A percentile compares a stretch with the other conserved stretches of the same genome.
Evolutionary conservation across 2,797 vertebrate species (phyloP).

Genomic region (Siniperca scherzeri): DNA sequence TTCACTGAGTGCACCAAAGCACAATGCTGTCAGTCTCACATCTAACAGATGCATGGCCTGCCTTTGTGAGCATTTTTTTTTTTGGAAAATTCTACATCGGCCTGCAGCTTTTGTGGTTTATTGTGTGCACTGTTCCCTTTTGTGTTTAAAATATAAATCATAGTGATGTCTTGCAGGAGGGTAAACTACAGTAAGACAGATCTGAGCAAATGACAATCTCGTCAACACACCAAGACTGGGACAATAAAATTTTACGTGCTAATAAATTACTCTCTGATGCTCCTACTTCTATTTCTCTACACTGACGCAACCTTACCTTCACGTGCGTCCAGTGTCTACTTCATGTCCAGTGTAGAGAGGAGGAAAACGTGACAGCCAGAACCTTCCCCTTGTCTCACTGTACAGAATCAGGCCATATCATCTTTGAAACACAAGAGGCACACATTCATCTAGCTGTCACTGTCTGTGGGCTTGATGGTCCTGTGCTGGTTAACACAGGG

Average conservation of each 20-base stretch:
- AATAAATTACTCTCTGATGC: constrained; percentile 35
- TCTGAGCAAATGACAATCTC: constrained; percentile 6
- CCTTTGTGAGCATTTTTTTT: constrained; percentile 21
- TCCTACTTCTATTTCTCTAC: constrained; percentile 1
- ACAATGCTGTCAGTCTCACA: constrained; percentile 67
- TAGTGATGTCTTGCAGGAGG: constrained; percentile 6
- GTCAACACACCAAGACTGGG: not conserved
- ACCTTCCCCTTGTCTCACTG: not conserved
- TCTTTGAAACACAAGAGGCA: constrained; percentile 17
- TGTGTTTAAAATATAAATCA: constrained; percentile 44
- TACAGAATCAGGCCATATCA: not conserved
- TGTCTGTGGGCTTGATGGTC: too few relatives aligned
- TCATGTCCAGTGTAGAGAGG: not conserved
- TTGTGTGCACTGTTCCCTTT: constrained; percentile 22
- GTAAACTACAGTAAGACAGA: not conserved
- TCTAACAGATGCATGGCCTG: constrained; percentile 49
- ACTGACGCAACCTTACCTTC: constrained; percentile 10
- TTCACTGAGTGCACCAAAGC: constrained; percentile 65
- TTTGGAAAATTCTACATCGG: constrained; percentile 1
- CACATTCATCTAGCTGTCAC: not conserved
- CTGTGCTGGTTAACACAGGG: not conserved
- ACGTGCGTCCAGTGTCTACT: not conserved
- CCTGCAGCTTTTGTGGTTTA: constrained; percentile 33
- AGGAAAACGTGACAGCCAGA: constrained; percentile 5
- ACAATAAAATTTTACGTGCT: constrained; percentile 4